Percentiles rank a stretch among this genome's conserved stretches.
Evolutionary conservation across 2,113 vertebrate species (phyloP).

Genomic region (Hemibagrus wyckioides): DNA sequence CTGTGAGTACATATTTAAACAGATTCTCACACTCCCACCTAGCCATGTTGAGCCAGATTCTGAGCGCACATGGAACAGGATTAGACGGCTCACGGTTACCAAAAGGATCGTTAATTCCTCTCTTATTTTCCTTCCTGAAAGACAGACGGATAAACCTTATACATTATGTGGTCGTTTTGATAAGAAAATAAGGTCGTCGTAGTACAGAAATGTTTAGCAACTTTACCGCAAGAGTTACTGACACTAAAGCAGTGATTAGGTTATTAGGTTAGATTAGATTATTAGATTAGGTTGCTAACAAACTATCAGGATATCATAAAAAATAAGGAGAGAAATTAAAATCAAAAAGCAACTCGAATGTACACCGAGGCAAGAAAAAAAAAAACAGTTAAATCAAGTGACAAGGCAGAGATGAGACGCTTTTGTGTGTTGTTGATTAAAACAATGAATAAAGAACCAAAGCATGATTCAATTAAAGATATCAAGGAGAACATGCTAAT

Average conservation of each 20-base stretch:
- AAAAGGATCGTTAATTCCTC: not conserved
- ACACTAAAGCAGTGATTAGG: too few relatives aligned
- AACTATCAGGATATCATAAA: not conserved
- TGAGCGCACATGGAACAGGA: not conserved
- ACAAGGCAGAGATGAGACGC: not conserved
- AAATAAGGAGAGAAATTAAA: not conserved
- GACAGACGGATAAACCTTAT: not conserved
- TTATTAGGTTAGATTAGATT: too few relatives aligned
- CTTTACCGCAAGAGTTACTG: not conserved
- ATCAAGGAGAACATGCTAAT: not conserved
- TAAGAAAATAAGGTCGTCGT: not conserved
- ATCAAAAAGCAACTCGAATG: not conserved
- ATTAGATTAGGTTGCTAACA: too few relatives aligned
- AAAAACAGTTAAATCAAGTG: not conserved
- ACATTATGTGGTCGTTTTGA: not conserved
- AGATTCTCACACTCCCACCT: constrained; percentile 7
- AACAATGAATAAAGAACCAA: not conserved
- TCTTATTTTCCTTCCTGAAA: not conserved
- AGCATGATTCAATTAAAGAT: not conserved
- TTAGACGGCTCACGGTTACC: not conserved
- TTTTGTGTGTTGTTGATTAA: not conserved
- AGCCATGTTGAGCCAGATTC: not conserved
- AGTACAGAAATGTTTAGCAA: not conserved
- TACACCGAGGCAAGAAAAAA: not conserved
- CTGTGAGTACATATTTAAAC: constrained; percentile 15